A percentile compares a stretch with the other conserved stretches of the same genome.
Conservation (phyloP, 2,113 vertebrate genomes). For the Erinaceus europaeus region DNA sequence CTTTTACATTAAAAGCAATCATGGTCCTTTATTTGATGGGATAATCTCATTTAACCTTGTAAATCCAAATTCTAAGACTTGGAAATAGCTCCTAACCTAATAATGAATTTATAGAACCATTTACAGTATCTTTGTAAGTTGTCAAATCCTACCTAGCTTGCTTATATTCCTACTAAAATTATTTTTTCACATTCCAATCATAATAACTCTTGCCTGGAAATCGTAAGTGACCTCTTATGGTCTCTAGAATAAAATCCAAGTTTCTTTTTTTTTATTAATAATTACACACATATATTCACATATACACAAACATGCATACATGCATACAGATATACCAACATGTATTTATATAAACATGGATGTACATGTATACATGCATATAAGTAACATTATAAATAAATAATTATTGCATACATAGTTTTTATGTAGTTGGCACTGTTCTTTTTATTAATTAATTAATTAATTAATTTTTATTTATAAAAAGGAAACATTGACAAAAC, state of each 20-base stretch:
- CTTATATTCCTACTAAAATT: slow-evolving; percentile 1
- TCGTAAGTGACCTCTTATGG: background rate
- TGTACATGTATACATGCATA: no score
- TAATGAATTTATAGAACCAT: slow-evolving; percentile 19
- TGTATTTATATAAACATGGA: no score
- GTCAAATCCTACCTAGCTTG: slow-evolving; percentile 7
- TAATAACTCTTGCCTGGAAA: slow-evolving; percentile 5
- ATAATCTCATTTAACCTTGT: background rate
- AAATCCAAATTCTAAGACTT: background rate
- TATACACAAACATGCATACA: no score
- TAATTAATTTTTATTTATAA: no score
- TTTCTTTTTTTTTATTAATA: background rate
- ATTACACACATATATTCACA: no score
- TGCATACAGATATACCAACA: no score
- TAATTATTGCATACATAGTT: no score
- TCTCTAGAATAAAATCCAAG: background rate
- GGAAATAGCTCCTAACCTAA: background rate
- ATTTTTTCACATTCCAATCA: slow-evolving; percentile 16
- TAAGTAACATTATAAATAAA: no score
- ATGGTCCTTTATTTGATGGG: background rate
- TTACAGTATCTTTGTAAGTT: background rate
- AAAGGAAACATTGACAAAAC: no score
- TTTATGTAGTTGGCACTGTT: no score
- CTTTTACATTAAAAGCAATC: background rate
- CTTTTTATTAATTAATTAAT: no score